These are phyloP conservation scores for Belonocnema kinseyi DNA, from an alignment of 1,140 invertebrate species.

Conservation along the genomic window DNA sequence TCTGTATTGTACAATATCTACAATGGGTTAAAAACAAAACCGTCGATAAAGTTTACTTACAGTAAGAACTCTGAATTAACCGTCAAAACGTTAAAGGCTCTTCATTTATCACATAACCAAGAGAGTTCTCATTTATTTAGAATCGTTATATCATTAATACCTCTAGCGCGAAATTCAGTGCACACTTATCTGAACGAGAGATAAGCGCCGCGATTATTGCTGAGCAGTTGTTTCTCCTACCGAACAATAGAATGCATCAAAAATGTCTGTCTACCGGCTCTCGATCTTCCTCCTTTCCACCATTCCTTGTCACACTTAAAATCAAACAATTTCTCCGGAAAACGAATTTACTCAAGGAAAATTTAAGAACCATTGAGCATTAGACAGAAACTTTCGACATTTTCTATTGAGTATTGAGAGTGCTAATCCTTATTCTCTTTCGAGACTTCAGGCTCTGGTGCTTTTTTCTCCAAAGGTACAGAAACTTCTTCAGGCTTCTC, in stretches of 20 bases:
- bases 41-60: constrained; percentile 60
- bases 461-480: constrained; percentile 55
- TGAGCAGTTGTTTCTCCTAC: constrained; percentile 54
- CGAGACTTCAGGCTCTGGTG: constrained; percentile 52
- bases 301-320: background rate
- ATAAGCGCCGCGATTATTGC: constrained; percentile 59
- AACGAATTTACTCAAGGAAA: constrained; percentile 33
- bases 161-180: constrained; percentile 59
- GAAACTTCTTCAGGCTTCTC: constrained; percentile 52
- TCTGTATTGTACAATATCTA: constrained; percentile 70
- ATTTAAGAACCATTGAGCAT: constrained; percentile 42
- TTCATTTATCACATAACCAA: constrained; percentile 68
- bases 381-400: constrained; percentile 41
- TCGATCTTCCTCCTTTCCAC: background rate
- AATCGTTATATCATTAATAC: constrained; percentile 54
- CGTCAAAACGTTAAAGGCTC: constrained; percentile 66
- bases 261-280: constrained; percentile 20
- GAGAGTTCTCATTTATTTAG: constrained; percentile 53
- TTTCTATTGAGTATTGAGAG: constrained; percentile 33
- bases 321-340: background rate
- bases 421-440: constrained; percentile 62
- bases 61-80: constrained; percentile 63
- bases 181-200: constrained; percentile 55
- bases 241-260: constrained; percentile 47
- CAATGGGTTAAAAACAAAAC: constrained; percentile 63